phyloP scores from a whole-genome alignment of 2,113 vertebrate species.

The Ursus arctos region DNA sequence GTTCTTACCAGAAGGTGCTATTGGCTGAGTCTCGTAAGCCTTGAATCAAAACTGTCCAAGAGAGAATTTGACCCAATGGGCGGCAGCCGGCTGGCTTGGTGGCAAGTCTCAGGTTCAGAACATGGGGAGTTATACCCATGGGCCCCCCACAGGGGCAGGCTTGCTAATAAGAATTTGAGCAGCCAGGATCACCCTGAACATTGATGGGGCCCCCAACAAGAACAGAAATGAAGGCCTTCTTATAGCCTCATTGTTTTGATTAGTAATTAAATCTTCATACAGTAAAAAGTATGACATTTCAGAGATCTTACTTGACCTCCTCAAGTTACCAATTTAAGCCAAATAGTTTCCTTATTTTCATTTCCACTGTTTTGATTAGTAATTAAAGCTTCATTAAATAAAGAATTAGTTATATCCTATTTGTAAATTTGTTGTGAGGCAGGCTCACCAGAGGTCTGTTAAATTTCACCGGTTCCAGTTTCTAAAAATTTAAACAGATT shows the following conservation, averaged over 20 bases:
- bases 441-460: not conserved
- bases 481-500: not conserved
- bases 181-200: too few relatives aligned
- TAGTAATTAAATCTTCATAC: not conserved
- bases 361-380: not conserved
- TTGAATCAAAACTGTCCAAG: not conserved
- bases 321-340: not conserved
- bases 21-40: not conserved
- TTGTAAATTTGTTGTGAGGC: not conserved
- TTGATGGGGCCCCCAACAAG: not conserved
- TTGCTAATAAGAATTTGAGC: not conserved
- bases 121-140: accelerated
- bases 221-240: not conserved
- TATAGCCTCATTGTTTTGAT: not conserved
- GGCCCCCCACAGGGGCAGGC: not conserved
- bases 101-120: not conserved
- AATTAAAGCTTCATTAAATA: not conserved
- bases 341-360: not conserved
- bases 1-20: not conserved
- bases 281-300: not conserved
- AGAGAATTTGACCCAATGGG: not conserved
- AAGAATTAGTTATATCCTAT: not conserved
- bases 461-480: not conserved
- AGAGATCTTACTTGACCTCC: not conserved
- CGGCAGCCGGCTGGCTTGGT: not conserved